A percentile compares a stretch with the other conserved stretches of the same genome.
These are phyloP conservation scores for Coremacera marginata DNA, from an alignment of 2,888 invertebrate species.

Conservation along the genomic window DNA sequence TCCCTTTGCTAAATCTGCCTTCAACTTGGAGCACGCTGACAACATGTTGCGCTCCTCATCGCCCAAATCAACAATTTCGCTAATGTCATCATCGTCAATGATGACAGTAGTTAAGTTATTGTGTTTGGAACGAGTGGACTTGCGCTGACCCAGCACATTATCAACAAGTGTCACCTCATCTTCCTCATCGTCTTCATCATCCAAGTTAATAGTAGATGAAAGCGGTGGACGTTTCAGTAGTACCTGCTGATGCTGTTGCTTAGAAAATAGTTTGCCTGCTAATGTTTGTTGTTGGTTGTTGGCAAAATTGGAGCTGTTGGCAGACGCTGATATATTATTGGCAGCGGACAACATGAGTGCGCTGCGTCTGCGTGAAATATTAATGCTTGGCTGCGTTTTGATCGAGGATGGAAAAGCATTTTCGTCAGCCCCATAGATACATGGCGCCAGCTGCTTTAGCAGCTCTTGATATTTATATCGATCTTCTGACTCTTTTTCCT, in stretches of 20 bases:
- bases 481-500: conserved; percentile 53
- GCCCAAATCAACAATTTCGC: conserved; percentile 54
- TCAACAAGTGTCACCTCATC: conserved; percentile 44
- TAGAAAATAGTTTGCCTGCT: conserved; percentile 30
- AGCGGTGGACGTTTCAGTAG: conserved; percentile 45
- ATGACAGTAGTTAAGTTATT: conserved; percentile 40
- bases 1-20: conserved; percentile 35
- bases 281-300: conserved; percentile 34
- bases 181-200: conserved; percentile 49
- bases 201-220: conserved; percentile 49
- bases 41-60: conserved; percentile 55
- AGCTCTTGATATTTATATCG: conserved; percentile 56
- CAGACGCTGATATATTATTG: conserved; percentile 31
- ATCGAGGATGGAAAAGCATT: conserved; percentile 38
- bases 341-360: conserved; percentile 34
- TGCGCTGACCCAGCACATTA: neutral
- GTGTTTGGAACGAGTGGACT: conserved; percentile 1
- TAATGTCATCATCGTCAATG: conserved; percentile 53
- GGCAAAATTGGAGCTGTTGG: neutral
- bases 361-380: conserved; percentile 35
- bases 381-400: conserved; percentile 31
- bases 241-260: conserved; percentile 35
- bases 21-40: conserved; percentile 52
- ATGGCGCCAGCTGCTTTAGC: conserved; percentile 51
- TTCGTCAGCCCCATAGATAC: conserved; percentile 48